A percentile compares a stretch with the other conserved stretches of the same genome.
Evolutionary conservation across 2,113 vertebrate species (phyloP).

Genomic region (Tachycineta bicolor): DNA sequence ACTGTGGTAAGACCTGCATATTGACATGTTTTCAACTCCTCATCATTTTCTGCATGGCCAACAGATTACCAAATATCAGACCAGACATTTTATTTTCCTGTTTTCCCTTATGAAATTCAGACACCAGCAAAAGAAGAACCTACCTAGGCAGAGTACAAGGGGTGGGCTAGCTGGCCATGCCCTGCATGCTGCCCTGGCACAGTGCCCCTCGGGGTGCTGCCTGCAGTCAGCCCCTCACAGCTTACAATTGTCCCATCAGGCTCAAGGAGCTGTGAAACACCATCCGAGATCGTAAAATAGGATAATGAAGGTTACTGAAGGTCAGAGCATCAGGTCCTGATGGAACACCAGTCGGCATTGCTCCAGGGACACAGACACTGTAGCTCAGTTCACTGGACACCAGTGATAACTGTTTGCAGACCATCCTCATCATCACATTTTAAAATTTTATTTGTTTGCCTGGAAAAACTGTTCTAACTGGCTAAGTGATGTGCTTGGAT

Average conservation of each 20-base stretch:
- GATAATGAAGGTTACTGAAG: not conserved
- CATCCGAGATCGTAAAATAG: not conserved
- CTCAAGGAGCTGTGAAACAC: not conserved
- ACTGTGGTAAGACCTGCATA: not conserved
- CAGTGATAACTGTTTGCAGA: not conserved
- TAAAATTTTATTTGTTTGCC: not conserved
- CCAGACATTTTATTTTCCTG: not conserved
- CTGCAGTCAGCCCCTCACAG: not conserved
- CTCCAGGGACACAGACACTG: not conserved
- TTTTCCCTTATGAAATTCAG: not conserved
- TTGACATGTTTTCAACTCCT: slow-evolving; percentile 12
- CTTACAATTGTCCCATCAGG: not conserved
- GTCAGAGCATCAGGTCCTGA: not conserved
- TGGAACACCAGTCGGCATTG: not conserved
- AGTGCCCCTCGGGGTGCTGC: rapidly evolving
- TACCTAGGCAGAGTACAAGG: not conserved
- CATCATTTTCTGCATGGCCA: not conserved
- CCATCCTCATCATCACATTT: not conserved
- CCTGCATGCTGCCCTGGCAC: rapidly evolving
- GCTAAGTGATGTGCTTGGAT: not conserved
- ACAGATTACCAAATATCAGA: not conserved
- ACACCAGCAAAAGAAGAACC: not conserved
- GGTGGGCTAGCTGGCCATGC: rapidly evolving
- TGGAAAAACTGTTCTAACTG: not conserved
- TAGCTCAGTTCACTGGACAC: not conserved